phyloP scores from a whole-genome alignment of 2,113 vertebrate genomes.

The Clupea harengus region DNA sequence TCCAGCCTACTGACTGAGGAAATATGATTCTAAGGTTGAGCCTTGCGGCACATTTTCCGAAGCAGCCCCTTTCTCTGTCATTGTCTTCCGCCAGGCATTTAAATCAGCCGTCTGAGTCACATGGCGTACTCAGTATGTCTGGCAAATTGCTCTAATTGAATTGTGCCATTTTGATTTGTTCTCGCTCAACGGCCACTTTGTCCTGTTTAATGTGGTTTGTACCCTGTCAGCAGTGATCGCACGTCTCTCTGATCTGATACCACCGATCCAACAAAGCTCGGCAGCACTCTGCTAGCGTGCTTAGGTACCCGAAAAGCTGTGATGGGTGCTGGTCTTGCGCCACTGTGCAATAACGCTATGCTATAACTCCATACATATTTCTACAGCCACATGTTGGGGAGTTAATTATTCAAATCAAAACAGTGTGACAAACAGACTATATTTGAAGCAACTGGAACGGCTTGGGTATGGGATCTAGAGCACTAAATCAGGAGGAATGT shows the following conservation, averaged over 20 bases:
- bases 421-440: neutral
- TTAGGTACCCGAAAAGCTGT: too few relatives aligned
- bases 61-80: neutral
- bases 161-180: slow-evolving; percentile 17
- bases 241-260: slow-evolving; percentile 6
- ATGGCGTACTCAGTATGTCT: neutral
- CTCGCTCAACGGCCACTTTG: slow-evolving; percentile 17
- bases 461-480: neutral
- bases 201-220: slow-evolving; percentile 5
- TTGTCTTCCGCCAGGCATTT: neutral
- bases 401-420: neutral
- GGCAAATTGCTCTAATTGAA: slow-evolving; percentile 6
- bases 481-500: neutral
- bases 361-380: neutral
- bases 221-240: neutral
- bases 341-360: neutral
- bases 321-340: neutral
- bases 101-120: neutral
- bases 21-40: neutral
- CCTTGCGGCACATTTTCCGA: neutral
- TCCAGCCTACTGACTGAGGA: neutral
- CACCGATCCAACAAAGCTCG: neutral
- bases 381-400: neutral
- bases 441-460: neutral
- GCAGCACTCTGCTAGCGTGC: neutral